Conservation (phyloP, 2,888 invertebrate genomes). For the Ceramica pisi region DNA sequence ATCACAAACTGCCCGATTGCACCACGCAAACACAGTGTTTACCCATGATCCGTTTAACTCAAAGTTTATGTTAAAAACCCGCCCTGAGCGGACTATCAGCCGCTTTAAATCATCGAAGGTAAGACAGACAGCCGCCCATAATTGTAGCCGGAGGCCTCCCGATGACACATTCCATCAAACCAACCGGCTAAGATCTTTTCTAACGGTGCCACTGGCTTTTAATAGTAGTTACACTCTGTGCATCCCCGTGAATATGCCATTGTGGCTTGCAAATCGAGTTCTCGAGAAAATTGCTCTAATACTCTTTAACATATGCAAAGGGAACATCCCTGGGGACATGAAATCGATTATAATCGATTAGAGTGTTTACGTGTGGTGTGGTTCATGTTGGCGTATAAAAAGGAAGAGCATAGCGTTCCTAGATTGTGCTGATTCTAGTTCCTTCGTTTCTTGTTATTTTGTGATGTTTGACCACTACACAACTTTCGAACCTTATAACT, state of each 20-base stretch:
- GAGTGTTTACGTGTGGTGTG: conserved; percentile 71
- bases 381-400: conserved; percentile 41
- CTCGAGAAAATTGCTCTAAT: conserved; percentile 85
- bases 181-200: conserved; percentile 65
- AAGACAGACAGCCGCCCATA: conserved; percentile 78
- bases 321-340: conserved; percentile 82
- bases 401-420: no score
- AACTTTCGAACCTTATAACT: no score
- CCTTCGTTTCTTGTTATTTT: no score
- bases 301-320: conserved; percentile 85
- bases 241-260: conserved; percentile 84
- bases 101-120: conserved; percentile 82
- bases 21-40: conserved; percentile 63
- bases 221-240: conserved; percentile 23
- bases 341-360: conserved; percentile 84
- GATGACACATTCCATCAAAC: conserved; percentile 89
- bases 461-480: no score
- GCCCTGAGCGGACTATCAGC: conserved; percentile 81
- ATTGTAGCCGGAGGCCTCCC: conserved; percentile 81
- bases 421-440: no score
- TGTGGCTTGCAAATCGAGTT: conserved; percentile 83
- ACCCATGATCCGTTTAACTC: conserved; percentile 70
- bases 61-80: conserved; percentile 79
- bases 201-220: conserved; percentile 70
- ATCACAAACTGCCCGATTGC: conserved; percentile 50